phyloP scores from a whole-genome alignment of 2,888 invertebrate genomes.

The Oscheius myriophilus region DNA sequence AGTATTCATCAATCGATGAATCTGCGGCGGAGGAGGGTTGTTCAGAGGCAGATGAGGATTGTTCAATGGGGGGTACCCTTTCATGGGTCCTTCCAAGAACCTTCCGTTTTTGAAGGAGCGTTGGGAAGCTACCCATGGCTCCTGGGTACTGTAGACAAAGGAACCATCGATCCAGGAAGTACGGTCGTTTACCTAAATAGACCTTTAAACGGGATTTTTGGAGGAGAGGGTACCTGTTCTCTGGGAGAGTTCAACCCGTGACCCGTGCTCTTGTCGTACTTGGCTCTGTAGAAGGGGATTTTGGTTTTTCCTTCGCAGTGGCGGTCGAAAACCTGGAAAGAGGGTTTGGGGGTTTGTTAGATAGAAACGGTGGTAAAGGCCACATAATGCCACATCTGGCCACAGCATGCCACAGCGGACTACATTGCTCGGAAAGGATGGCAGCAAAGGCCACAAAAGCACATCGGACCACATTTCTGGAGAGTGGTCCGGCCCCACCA shows the following conservation, averaged over 20 bases:
- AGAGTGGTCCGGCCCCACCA: no score
- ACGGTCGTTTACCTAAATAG: constrained; percentile 94
- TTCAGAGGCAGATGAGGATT: constrained; percentile 91
- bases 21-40: constrained; percentile 91
- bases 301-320: constrained; percentile 88
- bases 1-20: constrained; percentile 88
- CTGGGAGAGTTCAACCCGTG: constrained; percentile 95
- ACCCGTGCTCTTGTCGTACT: constrained; percentile 88
- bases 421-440: no score
- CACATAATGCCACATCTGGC: no score
- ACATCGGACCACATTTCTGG: no score
- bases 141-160: constrained; percentile 95
- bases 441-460: no score
- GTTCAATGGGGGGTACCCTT: constrained; percentile 77
- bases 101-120: constrained; percentile 91
- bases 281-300: constrained; percentile 84
- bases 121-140: constrained; percentile 96
- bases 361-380: no score
- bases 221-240: constrained; percentile 83
- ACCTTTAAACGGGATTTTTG: no score
- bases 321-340: constrained; percentile 82
- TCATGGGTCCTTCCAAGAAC: constrained; percentile 75
- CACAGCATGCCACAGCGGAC: no score
- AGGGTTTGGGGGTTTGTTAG: no score
- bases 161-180: constrained; percentile 99